These are phyloP conservation scores for Rhopalosiphum nymphaeae DNA, from an alignment of 2,888 invertebrate genomes.

Conservation along the genomic window DNA sequence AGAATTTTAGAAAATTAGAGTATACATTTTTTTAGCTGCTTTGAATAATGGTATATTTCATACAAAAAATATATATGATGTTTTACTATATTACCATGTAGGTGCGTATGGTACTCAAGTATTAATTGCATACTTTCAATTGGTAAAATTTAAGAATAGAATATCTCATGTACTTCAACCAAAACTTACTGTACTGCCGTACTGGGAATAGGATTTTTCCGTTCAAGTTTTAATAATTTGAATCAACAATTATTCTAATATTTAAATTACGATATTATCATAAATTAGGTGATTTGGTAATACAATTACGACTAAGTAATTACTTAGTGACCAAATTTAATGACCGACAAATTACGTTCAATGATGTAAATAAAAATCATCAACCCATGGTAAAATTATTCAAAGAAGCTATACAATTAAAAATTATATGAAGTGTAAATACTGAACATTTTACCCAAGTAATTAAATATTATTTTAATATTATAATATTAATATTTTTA, in stretches of 20 bases:
- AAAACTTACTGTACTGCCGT: slow-evolving; percentile 89
- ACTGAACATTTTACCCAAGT: slow-evolving; percentile 91
- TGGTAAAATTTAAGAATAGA: slow-evolving; percentile 91
- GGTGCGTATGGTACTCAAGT: no score
- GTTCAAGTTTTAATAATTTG: neutral
- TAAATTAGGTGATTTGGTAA: slow-evolving; percentile 92
- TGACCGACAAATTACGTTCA: slow-evolving; percentile 84
- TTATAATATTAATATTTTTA: no score
- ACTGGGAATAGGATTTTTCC: slow-evolving; percentile 84
- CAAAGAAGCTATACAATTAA: slow-evolving; percentile 95
- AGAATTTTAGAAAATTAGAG: no score
- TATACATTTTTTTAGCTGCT: no score
- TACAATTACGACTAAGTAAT: slow-evolving; percentile 90
- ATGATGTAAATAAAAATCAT: slow-evolving; percentile 85
- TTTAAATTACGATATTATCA: slow-evolving; percentile 77
- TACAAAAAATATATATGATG: no score
- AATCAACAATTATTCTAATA: neutral
- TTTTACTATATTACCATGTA: no score
- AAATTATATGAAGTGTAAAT: slow-evolving; percentile 97
- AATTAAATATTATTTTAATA: slow-evolving; percentile 47
- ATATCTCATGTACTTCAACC: slow-evolving; percentile 92
- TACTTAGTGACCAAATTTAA: slow-evolving; percentile 91
- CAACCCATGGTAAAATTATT: slow-evolving; percentile 95
- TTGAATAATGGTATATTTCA: no score
- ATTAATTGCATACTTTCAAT: slow-evolving; percentile 67